These are phyloP conservation scores for Spilosoma lubricipeda DNA, from an alignment of 2,888 invertebrate species.

Conservation along the genomic window DNA sequence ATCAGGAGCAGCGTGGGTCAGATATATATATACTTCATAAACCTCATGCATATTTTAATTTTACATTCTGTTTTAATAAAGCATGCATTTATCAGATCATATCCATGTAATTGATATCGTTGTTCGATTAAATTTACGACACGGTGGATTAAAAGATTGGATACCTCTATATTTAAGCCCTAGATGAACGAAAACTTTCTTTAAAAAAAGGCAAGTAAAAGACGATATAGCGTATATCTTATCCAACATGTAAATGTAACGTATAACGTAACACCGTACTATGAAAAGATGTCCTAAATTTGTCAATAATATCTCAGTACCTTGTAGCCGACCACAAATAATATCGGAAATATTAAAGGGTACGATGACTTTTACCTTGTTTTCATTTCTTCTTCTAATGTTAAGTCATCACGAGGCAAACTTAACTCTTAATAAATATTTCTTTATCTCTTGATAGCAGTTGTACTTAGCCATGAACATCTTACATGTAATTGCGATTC, in stretches of 20 bases:
- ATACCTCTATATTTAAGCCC: neutral
- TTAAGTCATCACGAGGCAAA: neutral
- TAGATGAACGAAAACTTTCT: neutral
- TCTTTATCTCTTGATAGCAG: no score
- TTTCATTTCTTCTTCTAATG: neutral
- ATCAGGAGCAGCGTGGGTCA: no score
- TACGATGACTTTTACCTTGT: neutral
- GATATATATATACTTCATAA: no score
- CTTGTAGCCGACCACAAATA: neutral
- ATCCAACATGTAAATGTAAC: no score
- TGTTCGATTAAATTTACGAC: neutral
- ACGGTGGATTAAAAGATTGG: neutral
- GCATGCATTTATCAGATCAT: neutral
- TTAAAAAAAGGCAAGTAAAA: neutral
- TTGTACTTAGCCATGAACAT: no score
- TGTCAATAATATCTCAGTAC: neutral
- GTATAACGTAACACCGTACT: neutral
- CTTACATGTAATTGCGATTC: no score
- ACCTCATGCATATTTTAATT: neutral
- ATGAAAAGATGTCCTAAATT: neutral
- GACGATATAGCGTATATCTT: neutral
- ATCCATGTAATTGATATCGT: neutral
- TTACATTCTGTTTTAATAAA: neutral
- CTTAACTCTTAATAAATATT: neutral
- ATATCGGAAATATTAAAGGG: no score